Evolutionary conservation across 2,888 invertebrate species (phyloP), one percentile per base, ranked within the genome.

Genomic region (Acanthococcus lagerstroemiae): DNA sequence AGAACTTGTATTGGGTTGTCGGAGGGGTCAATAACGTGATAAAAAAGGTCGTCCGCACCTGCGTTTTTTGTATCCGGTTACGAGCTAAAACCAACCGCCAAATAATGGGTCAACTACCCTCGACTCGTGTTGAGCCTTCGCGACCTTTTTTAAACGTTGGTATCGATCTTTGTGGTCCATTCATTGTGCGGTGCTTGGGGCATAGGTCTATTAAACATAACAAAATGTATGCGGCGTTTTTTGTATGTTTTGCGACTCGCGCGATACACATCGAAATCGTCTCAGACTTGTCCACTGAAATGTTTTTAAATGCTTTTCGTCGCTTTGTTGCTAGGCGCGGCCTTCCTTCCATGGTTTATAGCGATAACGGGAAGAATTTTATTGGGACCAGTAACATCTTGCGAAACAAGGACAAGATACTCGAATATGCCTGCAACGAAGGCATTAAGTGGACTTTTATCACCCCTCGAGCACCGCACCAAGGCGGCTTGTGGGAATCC

Each of bases 271-370:
- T 57, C 7, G 44, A 57, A 19, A n/a, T 57, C 19, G 44, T 57
- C 21, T 57, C 57, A 37, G 7, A 7, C 2, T 15, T 57, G 21
- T 26, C 30, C 30, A 27, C 55, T 3, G 55, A 55, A 19, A 12
- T 4, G 6, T 55, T 55, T 27, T 12, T 26, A 27, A 3, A 6
- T 3, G 3, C 7, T 5, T n/a, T 69, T 30, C 50, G 56, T n/a
- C 67, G 72, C 25, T 73, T 73, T 30, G 58, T 68, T 0, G 65
- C 70, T 4, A 58, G 72, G 12, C 65, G 72, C 17, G 72, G 72
- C 0, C n/a, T 48, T 0, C 69, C 69, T 12, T 9, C 22, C 0
- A 61, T 57, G 6, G 45, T 71, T 0, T 55, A 48, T 6, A 12
- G 12, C 45, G 58, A 58, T 19, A 58, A 58, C 19, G 58, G 17